These are phyloP conservation scores for Spea multiplicata DNA, from an alignment of 2,113 vertebrate species.

Conservation along the genomic window DNA sequence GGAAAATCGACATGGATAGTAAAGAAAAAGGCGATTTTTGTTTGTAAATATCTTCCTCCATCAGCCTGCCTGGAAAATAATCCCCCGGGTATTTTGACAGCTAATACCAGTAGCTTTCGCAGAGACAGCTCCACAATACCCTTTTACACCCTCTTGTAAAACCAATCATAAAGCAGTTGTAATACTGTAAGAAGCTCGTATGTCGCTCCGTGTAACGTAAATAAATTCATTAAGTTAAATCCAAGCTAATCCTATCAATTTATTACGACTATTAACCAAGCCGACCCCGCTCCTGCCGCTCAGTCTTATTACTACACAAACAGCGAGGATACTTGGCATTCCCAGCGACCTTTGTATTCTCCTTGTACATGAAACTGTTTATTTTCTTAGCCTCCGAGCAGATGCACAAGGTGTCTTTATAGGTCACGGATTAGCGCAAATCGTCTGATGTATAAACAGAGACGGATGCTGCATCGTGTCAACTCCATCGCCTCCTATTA, in stretches of 20 bases:
- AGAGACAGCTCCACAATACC: neutral
- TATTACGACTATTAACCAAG: neutral
- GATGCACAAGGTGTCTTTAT: conserved; percentile 49
- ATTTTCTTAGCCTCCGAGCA: conserved; percentile 47
- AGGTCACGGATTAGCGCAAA: conserved; percentile 52
- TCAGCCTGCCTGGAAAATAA: too few species aligned
- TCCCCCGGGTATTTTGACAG: neutral
- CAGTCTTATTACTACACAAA: neutral
- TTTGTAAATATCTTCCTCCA: too few species aligned
- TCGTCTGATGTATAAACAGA: conserved; percentile 54
- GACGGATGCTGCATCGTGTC: conserved; percentile 47
- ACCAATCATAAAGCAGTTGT: neutral
- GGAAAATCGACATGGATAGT: too few species aligned
- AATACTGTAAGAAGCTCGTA: neutral
- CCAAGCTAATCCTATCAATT: neutral
- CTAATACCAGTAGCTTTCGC: too few species aligned
- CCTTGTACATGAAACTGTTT: conserved; percentile 40
- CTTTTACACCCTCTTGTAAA: neutral
- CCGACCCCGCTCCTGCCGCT: neutral
- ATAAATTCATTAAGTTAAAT: neutral
- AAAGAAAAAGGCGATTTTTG: too few species aligned
- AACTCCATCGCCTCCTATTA: conserved; percentile 20
- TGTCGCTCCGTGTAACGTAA: neutral
- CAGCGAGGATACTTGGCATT: conserved; percentile 7
- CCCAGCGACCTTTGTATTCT: conserved; percentile 20